Evolutionary conservation across 1,140 invertebrate species (phyloP).

Genomic region (Hestina assimilis): DNA sequence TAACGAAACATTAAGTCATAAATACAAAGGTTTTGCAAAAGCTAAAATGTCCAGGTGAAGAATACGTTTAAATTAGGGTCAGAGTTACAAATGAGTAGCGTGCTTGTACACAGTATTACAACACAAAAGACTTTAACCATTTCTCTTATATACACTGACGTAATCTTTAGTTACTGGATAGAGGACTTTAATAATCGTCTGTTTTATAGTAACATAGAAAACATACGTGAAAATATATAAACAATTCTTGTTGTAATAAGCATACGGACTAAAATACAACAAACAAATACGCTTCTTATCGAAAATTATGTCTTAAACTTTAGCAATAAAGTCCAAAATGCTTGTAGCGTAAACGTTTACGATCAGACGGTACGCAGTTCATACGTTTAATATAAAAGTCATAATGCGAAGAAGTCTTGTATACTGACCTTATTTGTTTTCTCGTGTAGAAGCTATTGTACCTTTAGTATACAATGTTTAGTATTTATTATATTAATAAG

Average conservation of each 20-base stretch:
- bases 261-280: not conserved
- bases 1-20: no score
- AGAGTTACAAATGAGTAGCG: not conserved
- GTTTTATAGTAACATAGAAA: not conserved
- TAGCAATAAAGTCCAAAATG: not conserved
- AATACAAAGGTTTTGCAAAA: no score
- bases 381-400: conserved; percentile 10
- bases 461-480: no score
- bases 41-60: not conserved
- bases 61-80: not conserved
- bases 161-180: conserved; percentile 13
- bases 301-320: not conserved
- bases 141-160: conserved; percentile 9
- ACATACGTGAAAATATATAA: not conserved
- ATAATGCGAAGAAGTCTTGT: conserved; percentile 6
- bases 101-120: conserved; percentile 1
- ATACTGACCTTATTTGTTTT: conserved; percentile 4
- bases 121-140: conserved; percentile 4
- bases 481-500: no score
- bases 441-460: not conserved
- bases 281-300: not conserved
- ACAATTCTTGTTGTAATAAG: not conserved
- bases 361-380: conserved; percentile 2
- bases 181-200: conserved; percentile 11
- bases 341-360: conserved; percentile 4